Percentiles rank a stretch among this genome's conserved stretches.
These are phyloP conservation scores for Brotula barbata DNA, from an alignment of 2,797 vertebrate species.

Conservation along the genomic window DNA sequence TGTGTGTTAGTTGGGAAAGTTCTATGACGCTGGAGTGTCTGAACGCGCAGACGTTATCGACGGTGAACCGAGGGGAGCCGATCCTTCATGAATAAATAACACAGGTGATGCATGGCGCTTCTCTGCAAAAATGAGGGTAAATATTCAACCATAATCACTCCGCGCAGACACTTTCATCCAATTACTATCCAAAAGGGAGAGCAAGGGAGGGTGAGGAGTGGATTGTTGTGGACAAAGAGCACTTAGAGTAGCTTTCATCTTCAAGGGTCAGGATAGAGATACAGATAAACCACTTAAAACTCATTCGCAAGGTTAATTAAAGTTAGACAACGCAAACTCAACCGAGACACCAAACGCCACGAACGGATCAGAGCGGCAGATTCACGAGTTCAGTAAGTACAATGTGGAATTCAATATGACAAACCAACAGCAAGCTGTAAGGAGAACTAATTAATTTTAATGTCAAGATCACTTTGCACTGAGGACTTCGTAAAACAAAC, in stretches of 20 bases:
- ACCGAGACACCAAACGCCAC: background rate
- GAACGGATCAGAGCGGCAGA: background rate
- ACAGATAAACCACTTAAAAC: slow-evolving; percentile 27
- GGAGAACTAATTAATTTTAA: slow-evolving; percentile 1
- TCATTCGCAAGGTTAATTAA: too few relatives aligned
- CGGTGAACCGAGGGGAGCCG: background rate
- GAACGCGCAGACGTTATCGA: background rate
- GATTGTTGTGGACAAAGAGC: slow-evolving; percentile 33
- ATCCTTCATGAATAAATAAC: slow-evolving; percentile 34
- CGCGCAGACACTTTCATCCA: slow-evolving; percentile 19
- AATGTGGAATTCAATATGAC: background rate
- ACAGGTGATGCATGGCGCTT: slow-evolving; percentile 6
- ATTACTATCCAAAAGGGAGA: slow-evolving; percentile 1
- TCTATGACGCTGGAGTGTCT: background rate
- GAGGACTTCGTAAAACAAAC: background rate
- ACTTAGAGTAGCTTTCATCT: background rate
- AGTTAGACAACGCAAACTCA: slow-evolving; percentile 8
- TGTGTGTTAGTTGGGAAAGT: background rate
- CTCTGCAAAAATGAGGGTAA: slow-evolving; percentile 10
- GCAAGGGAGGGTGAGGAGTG: slow-evolving; percentile 9
- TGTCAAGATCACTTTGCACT: background rate
- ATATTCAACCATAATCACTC: slow-evolving; percentile 24
- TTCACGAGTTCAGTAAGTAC: background rate
- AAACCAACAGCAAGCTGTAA: background rate
- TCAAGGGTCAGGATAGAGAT: slow-evolving; percentile 21